Base-by-base conservation (phyloP, 2,113 vertebrate species). In the Indicator maculatus region DNA sequence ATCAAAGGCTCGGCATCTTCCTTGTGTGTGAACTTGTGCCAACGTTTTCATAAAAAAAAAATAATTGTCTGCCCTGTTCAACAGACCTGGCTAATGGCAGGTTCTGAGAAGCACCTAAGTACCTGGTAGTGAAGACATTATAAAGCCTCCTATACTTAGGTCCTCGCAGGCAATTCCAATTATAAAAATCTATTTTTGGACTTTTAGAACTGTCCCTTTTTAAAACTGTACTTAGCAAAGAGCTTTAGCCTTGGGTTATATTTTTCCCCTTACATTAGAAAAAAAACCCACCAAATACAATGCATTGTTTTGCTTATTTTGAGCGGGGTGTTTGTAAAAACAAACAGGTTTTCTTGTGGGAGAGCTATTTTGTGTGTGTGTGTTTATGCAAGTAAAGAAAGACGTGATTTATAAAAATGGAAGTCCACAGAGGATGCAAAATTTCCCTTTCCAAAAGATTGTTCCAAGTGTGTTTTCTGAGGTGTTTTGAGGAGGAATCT, bases 11-110 rank as follows among this genome's bases (percentile, higher is more conserved):
- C 86, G 26, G 92, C 86, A 93, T 93, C 92, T 90, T 96, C 31
- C 28, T 83, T 70, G 79, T 0, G 11, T 90, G 95, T 95, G 94
- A 97, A 95, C 92, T 91, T 1, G 1, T 90, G 95, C 94, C 96
- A 96, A 86, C 1, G 0, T 91, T 94, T 97, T 94, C 88, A 69
- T 84, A 83, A 83, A 70, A 86, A 91, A 86, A 69, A 88, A 95
- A 86, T 63, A 92, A 82, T 79, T 82, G 80, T 61, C 79, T 83
- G 45, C 66, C 92, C 76, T 88, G 76, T 81, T 92, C 66, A 76
- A 61, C 52, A 83, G 86, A 93, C 77, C 91, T 96, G 95, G 76
- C 59, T 96, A 96, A 97, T 95, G 93, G 92, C 94, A 96, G 95
- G 93, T 94, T 97, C 89, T 91, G 65, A 96, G 80, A 91, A 92